Evolutionary conservation across 1,140 invertebrate species (phyloP).

Genomic region (Zaprionus lachaisei): DNA sequence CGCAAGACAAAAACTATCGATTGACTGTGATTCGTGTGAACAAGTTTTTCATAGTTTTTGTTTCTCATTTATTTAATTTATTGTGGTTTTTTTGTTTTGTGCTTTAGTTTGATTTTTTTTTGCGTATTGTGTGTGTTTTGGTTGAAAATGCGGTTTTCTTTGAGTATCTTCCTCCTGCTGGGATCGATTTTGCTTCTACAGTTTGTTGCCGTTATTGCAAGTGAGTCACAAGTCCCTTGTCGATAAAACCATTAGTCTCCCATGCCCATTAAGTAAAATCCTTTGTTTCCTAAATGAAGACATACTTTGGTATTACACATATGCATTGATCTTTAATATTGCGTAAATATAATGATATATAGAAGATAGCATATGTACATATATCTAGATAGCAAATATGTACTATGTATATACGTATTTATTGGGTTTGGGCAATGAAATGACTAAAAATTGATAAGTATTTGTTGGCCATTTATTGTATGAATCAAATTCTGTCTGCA

Average conservation of each 20-base stretch:
- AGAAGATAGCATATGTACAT: neutral
- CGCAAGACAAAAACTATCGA: slow-evolving; percentile 20
- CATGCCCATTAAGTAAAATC: neutral
- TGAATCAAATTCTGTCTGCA: neutral
- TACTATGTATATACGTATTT: neutral
- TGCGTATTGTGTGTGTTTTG: neutral
- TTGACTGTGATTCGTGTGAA: neutral
- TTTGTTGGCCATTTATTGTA: neutral
- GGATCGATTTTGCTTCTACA: slow-evolving; percentile 4
- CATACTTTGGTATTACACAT: neutral
- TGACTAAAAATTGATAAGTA: slow-evolving; percentile 5
- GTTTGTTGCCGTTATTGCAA: neutral
- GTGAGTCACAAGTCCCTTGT: slow-evolving; percentile 8
- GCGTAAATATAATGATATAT: neutral
- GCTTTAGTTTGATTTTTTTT: neutral
- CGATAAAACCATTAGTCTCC: neutral
- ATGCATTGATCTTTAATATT: neutral
- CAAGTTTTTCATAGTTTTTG: neutral
- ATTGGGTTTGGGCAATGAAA: neutral
- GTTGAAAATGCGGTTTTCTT: neutral
- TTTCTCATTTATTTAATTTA: neutral
- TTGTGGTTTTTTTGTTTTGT: neutral
- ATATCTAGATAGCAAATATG: neutral
- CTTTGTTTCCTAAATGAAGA: neutral
- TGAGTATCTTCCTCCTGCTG: neutral